Base-by-base conservation (phyloP, 2,113 vertebrate genomes). In the Neotragus moschatus region DNA sequence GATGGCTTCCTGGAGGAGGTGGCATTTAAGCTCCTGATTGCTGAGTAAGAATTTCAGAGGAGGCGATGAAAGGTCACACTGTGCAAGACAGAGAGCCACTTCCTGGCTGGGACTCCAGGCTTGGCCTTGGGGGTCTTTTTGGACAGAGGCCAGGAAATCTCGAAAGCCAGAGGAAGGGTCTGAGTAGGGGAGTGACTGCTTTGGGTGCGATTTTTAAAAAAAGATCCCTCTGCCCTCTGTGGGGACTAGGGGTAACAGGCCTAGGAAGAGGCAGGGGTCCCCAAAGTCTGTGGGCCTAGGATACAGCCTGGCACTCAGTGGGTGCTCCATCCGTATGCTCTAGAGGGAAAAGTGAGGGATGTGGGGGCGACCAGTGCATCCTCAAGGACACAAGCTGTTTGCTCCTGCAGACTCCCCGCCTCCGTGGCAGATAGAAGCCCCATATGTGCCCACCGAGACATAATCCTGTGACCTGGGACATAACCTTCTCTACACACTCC, bases 301-400 rank as follows among this genome's bases (percentile, higher is more conserved):
- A 86, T 28, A 84, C 25, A n/a, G 30, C 25, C 8, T 75, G 84
- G 60, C 55, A 85, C 70, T 47, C 19, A 51, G 61, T 58, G 47
- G 70, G 51, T 36, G 43, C 17, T 90, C 80, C 30, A 5, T 36
- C 47, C 77, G 45, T 51, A 36, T 7, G 39, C 23, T 21, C 55
- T 36, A 30, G 60, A 63, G 4, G 43, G 53, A 82, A 60, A 55
- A 75, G 53, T 15, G 39, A 84, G 53, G 61, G 36, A 36, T 82
- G n/a, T 21, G 30, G 30, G 49, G 89, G 58, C 63, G 19, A 12
- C n/a, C 56, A 13, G 58, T 3, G 17, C 79, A 58, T 80, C 58
- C 51, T 96, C 92, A 96, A 98, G 90, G 90, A 85, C 94, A 82
- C 75, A 43, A 80, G 51, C n/a, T 21, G 6, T 21, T 30, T 2